Evolutionary conservation across 1,140 invertebrate species (phyloP).

Genomic region (Pseudoatta argentina): DNA sequence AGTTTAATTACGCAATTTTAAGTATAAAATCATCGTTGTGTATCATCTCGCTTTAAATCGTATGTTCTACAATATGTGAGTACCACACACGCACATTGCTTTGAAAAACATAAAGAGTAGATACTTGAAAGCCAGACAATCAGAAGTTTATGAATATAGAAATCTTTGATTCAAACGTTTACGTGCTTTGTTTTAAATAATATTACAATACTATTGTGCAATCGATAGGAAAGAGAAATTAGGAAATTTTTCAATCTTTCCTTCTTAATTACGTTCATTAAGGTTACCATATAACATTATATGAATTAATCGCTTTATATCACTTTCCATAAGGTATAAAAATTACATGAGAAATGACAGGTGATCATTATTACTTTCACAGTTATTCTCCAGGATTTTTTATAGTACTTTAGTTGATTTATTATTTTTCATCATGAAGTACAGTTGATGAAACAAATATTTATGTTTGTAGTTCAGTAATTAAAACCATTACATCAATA

Average conservation of each 20-base stretch:
- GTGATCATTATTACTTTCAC: constrained; percentile 23
- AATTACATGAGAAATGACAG: constrained; percentile 28
- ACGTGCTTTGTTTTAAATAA: background rate
- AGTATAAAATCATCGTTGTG: background rate
- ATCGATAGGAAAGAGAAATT: constrained; percentile 27
- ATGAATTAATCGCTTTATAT: background rate
- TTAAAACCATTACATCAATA: constrained; percentile 25
- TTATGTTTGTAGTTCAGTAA: background rate
- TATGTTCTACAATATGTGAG: background rate
- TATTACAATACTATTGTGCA: background rate
- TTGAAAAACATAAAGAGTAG: constrained; percentile 1
- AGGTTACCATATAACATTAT: background rate
- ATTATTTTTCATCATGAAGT: constrained; percentile 25
- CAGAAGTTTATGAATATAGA: background rate
- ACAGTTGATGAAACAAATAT: background rate
- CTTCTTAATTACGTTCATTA: background rate
- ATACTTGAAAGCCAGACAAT: background rate
- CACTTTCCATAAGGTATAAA: background rate
- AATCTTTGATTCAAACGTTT: background rate
- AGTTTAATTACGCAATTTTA: background rate
- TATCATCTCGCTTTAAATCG: background rate
- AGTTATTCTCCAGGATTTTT: background rate
- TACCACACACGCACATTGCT: background rate
- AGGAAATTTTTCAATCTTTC: background rate
- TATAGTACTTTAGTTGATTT: background rate